A percentile compares a stretch with the other conserved stretches of the same genome.
phyloP scores from a whole-genome alignment of 2,797 vertebrate genomes.

The Phoeniculus purpureus region DNA sequence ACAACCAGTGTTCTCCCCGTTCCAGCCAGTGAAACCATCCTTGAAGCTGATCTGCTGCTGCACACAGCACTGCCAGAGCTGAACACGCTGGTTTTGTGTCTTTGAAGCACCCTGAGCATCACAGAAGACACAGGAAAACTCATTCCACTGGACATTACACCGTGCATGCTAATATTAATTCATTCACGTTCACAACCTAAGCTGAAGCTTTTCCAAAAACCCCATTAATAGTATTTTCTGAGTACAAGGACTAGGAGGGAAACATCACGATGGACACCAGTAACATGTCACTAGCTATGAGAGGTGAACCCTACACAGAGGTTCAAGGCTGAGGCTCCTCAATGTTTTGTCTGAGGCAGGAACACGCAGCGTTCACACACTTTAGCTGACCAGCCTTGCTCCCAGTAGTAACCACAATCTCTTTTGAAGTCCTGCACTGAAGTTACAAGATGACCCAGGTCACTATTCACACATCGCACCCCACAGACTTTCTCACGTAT shows the following conservation, averaged over 20 bases:
- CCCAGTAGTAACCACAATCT: not conserved
- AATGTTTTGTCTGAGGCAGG: not conserved
- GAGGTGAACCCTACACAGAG: not conserved
- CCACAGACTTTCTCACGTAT: not conserved
- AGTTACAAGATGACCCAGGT: slow-evolving; percentile 14
- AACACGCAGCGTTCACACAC: not conserved
- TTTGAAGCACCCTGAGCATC: not conserved
- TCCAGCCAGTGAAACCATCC: not conserved
- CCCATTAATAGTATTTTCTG: not conserved
- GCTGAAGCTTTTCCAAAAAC: slow-evolving; percentile 13
- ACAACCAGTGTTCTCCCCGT: not conserved
- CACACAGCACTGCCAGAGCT: not conserved
- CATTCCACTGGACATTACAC: not conserved
- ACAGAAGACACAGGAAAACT: slow-evolving; percentile 16
- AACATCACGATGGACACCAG: not conserved
- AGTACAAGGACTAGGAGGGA: not conserved
- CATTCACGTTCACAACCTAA: slow-evolving; percentile 18
- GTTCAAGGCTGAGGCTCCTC: not conserved
- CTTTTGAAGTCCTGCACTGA: slow-evolving; percentile 29
- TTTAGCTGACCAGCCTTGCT: not conserved
- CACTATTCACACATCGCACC: not conserved
- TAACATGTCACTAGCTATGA: not conserved
- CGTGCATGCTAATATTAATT: not conserved
- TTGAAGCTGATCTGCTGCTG: not conserved
- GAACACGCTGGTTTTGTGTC: not conserved